phyloP scores from a whole-genome alignment of 2,888 invertebrate species.

The Platycheirus albimanus region DNA sequence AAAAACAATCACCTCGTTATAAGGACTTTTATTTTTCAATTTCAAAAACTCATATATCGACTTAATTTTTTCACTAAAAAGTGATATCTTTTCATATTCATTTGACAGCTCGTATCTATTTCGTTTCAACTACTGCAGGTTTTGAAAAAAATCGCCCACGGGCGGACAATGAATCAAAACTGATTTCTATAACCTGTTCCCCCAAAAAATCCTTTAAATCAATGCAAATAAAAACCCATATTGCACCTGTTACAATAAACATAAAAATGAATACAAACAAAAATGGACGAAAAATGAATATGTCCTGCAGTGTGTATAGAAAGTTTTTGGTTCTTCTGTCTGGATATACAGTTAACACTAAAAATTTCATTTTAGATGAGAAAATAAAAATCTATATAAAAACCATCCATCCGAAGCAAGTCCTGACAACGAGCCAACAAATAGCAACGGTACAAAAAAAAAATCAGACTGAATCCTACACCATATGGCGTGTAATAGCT shows the following conservation, averaged over 20 bases:
- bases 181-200: neutral
- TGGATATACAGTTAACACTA: neutral
- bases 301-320: no score
- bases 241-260: neutral
- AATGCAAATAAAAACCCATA: neutral
- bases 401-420: neutral
- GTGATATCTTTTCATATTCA: no score
- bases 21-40: no score
- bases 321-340: no score
- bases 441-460: neutral
- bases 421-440: neutral
- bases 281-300: neutral
- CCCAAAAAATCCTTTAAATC: neutral
- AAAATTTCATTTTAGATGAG: conserved; percentile 6
- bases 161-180: neutral
- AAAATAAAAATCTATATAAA: conserved; percentile 8
- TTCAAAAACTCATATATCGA: no score
- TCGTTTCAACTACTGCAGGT: neutral
- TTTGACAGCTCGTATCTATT: no score
- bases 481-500: conserved; percentile 11
- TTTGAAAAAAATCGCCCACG: neutral
- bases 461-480: neutral
- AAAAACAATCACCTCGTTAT: no score
- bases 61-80: no score
- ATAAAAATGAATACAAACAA: no score